A percentile compares a stretch with the other conserved stretches of the same genome.
Evolutionary conservation across 2,113 vertebrate species (phyloP).

Genomic region (Bufo bufo): DNA sequence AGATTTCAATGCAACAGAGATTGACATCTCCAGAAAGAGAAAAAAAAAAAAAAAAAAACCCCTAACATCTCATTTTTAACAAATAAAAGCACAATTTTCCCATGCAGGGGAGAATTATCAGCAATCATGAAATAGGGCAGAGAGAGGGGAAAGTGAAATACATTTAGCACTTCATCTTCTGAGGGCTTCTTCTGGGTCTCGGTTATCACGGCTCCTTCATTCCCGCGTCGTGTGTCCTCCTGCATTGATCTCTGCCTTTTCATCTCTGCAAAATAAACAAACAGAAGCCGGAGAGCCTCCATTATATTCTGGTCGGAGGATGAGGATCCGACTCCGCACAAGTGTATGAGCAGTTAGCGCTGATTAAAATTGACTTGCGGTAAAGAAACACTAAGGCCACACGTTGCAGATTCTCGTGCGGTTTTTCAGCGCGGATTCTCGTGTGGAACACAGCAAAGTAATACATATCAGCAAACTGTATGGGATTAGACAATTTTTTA

Average conservation of each 20-base stretch:
- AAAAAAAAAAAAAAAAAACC: neutral
- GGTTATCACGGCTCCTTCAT: constrained; percentile 83
- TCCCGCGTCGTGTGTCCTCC: constrained; percentile 89
- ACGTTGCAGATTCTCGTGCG: too few relatives aligned
- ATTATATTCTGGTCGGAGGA: constrained; percentile 62
- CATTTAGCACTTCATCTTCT: constrained; percentile 95
- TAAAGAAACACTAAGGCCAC: neutral
- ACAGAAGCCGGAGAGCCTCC: constrained; percentile 74
- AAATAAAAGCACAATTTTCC: constrained; percentile 84
- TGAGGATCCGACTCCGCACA: neutral
- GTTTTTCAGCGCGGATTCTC: too few relatives aligned
- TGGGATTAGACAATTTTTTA: too few relatives aligned
- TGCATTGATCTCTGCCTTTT: constrained; percentile 94
- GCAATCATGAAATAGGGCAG: constrained; percentile 84
- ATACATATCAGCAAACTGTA: too few relatives aligned
- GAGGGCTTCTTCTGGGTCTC: constrained; percentile 87
- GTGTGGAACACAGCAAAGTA: too few relatives aligned
- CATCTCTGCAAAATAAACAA: constrained; percentile 82
- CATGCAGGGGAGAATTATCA: constrained; percentile 84
- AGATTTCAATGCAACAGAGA: constrained; percentile 83
- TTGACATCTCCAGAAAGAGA: constrained; percentile 81
- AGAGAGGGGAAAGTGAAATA: constrained; percentile 80
- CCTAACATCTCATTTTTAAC: constrained; percentile 86
- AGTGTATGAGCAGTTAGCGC: neutral
- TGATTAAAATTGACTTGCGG: neutral